Evolutionary conservation across 1,140 invertebrate genomes (phyloP).

Genomic region (Harpegnathos saltator): DNA sequence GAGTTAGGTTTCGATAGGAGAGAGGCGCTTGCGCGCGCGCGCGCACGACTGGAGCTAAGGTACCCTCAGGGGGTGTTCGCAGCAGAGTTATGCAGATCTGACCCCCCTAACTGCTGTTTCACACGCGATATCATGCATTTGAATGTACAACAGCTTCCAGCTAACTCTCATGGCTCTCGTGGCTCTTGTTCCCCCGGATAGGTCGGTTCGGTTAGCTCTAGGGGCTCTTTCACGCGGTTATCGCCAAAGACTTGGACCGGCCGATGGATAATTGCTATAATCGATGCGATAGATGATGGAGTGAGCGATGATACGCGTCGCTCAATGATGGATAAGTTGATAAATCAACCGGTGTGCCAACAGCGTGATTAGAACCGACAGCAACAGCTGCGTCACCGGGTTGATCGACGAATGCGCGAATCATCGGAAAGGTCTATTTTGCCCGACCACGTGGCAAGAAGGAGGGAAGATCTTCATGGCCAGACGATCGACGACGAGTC

Average conservation of each 20-base stretch:
- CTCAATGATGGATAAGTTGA: neutral
- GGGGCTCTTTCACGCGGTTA: slow-evolving; percentile 7
- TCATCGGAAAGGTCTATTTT: too few relatives aligned
- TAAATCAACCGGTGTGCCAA: neutral
- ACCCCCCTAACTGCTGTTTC: slow-evolving; percentile 79
- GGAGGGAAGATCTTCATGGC: neutral
- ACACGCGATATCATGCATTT: slow-evolving; percentile 82
- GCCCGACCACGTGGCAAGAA: slow-evolving; percentile 15
- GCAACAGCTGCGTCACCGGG: neutral
- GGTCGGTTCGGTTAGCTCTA: slow-evolving; percentile 12
- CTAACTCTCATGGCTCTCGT: slow-evolving; percentile 69
- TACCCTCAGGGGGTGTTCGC: slow-evolving; percentile 71
- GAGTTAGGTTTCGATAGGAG: slow-evolving; percentile 70
- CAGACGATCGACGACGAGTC: too few relatives aligned
- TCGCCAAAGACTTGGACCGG: slow-evolving; percentile 29
- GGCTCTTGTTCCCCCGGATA: slow-evolving; percentile 45
- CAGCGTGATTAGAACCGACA: neutral
- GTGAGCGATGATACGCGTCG: neutral
- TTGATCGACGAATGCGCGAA: neutral
- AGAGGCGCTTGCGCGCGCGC: neutral
- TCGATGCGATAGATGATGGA: neutral
- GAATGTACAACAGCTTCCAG: slow-evolving; percentile 78
- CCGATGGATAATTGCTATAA: neutral
- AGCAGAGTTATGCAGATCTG: slow-evolving; percentile 81
- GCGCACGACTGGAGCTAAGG: slow-evolving; percentile 68